Conservation (phyloP, 2,797 vertebrate genomes). For the Bradypus variegatus region DNA sequence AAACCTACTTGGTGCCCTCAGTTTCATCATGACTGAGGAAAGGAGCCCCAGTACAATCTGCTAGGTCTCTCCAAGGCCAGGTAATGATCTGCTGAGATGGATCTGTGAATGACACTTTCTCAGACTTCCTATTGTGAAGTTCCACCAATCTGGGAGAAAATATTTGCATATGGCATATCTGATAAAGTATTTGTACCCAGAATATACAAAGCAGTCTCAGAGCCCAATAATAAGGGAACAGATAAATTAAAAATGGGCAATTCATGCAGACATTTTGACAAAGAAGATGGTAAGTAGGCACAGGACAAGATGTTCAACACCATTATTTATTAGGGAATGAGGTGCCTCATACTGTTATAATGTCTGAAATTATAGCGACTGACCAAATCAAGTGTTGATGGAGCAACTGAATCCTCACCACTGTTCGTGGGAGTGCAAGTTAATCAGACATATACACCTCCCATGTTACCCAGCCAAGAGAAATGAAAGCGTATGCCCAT, state of each 20-base stretch:
- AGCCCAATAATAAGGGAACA: neutral
- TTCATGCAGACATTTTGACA: neutral
- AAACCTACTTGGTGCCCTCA: neutral
- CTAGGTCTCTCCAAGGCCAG: neutral
- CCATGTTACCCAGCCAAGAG: neutral
- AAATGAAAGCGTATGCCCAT: neutral
- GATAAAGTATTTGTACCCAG: neutral
- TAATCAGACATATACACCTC: neutral
- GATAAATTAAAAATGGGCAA: neutral
- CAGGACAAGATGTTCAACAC: neutral
- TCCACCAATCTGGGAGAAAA: neutral
- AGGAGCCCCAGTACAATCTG: neutral
- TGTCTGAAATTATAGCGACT: neutral
- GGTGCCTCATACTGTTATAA: neutral
- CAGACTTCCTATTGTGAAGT: neutral
- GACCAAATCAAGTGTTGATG: neutral
- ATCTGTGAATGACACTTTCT: neutral
- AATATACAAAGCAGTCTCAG: neutral
- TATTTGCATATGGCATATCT: neutral
- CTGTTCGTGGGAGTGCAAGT: neutral
- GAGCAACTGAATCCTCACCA: neutral
- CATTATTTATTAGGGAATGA: neutral
- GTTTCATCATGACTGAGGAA: neutral
- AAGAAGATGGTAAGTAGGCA: neutral
- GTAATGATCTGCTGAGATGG: neutral